Percentiles rank a stretch among this genome's conserved stretches.
Evolutionary conservation across 1,140 invertebrate genomes (phyloP).

Genomic region (Semibalanus balanoides): DNA sequence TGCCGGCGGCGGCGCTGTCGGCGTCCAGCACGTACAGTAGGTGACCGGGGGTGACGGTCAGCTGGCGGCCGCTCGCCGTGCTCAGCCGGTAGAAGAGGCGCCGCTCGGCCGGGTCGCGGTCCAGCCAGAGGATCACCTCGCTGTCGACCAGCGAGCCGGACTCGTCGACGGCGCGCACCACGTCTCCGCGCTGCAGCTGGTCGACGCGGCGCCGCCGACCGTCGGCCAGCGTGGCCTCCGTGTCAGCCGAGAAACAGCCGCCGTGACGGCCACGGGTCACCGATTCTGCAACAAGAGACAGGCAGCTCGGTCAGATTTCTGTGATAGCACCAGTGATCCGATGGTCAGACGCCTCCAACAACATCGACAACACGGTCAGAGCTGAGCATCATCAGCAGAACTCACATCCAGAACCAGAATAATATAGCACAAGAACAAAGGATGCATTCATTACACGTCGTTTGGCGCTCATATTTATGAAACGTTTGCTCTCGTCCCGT

Average conservation of each 20-base stretch:
- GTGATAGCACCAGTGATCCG: no score
- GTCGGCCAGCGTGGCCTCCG: not conserved
- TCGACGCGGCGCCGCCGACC: not conserved
- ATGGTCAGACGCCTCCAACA: no score
- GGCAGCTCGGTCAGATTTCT: no score
- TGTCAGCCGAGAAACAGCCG: not conserved
- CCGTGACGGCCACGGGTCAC: not conserved
- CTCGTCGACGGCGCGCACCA: conserved; percentile 11
- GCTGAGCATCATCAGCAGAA: no score
- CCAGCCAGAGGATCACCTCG: conserved; percentile 32
- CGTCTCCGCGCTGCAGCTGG: not conserved
- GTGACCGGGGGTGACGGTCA: conserved; percentile 32
- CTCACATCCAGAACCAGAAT: no score
- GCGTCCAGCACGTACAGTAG: conserved; percentile 26
- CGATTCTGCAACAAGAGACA: conserved; percentile 1
- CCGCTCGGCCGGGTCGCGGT: conserved; percentile 22
- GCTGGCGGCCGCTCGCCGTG: conserved; percentile 24
- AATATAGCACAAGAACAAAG: no score
- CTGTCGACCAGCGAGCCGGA: conserved; percentile 26
- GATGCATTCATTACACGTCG: no score
- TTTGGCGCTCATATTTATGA: no score
- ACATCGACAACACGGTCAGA: no score
- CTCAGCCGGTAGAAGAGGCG: conserved; percentile 24
- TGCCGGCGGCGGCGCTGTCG: not conserved
- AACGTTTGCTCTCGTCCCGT: no score